Conservation (phyloP, 2,888 invertebrate genomes). For the Pristionchus japonicus region DNA sequence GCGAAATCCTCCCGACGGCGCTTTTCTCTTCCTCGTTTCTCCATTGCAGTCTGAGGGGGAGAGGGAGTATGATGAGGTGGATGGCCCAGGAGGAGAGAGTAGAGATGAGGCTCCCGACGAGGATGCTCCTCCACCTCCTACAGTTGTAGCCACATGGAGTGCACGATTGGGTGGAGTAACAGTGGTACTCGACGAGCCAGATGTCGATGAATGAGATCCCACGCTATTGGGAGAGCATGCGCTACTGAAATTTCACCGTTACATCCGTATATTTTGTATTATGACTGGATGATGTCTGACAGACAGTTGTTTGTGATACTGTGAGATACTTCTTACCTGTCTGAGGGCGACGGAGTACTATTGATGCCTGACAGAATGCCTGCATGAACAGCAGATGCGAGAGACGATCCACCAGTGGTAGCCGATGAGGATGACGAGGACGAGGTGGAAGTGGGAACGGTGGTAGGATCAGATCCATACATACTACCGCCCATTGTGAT, state of each 20-base stretch:
- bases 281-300: no score
- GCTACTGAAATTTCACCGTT: constrained; percentile 18
- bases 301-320: no score
- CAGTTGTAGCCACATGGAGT: not conserved
- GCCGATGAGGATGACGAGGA: not conserved
- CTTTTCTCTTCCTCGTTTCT: constrained; percentile 27
- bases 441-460: not conserved
- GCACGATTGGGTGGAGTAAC: constrained; percentile 13
- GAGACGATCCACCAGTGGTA: constrained; percentile 2
- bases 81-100: constrained; percentile 37
- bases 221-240: constrained; percentile 52
- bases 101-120: constrained; percentile 31
- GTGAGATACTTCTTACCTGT: constrained; percentile 47
- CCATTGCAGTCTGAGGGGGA: not conserved
- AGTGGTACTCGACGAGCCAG: not conserved
- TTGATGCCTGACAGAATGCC: constrained; percentile 39
- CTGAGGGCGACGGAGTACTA: constrained; percentile 54
- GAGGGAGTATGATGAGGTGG: not conserved
- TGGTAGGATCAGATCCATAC: not conserved
- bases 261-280: not conserved
- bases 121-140: not conserved
- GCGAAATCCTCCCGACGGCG: constrained; percentile 42
- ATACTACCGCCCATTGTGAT: not conserved
- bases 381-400: constrained; percentile 38
- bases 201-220: constrained; percentile 41